Evolutionary conservation across 2,113 vertebrate genomes (phyloP), one percentile per base, ranked within the genome.

Genomic region (Notothenia rossii): DNA sequence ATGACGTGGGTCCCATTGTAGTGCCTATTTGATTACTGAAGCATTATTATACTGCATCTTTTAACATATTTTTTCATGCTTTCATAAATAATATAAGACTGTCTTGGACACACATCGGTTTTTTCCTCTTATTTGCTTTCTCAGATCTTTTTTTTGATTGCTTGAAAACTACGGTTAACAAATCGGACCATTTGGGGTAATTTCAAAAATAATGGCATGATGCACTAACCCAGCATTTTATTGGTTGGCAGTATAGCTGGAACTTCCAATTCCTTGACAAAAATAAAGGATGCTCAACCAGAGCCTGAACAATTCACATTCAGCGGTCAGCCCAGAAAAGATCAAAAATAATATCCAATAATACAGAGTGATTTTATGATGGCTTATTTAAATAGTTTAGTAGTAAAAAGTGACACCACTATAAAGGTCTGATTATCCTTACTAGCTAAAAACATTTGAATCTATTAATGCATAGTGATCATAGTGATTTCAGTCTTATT

Each of bases 31-130:
- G 59, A 61, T 58, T 25, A 83, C 59, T 76, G 77, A 85, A 80
- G 65, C 79, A 88, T 88, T 73, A 86, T 85, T 88, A 36, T 55
- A 53, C 58, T 50, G 72, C 76, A 69, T 40, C 29, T 76, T 60
- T 51, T 81, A 70, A 76, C 81, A 87, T 46, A 71, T 65, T 72
- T 68, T 15, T 43, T 33, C 18, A 49, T 65, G 49, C 48, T 40
- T 75, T 78, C 49, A 56, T 70, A 72, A 69, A 66, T 77, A 70
- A 80, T 70, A 66, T 50, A 53, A 6, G 11, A 36, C 36, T 46
- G 72, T 61, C 72, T 72, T 82, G 72, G 58, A 85, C 82, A 85
- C 58, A 62, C 12, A 50, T 74, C 50, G 33, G 18, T 61, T 53
- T 25, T 59, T 25, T 40, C 55, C 29, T 1, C 40, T 43, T 33